Percentiles rank a stretch among this genome's conserved stretches.
Evolutionary conservation across 2,888 invertebrate species (phyloP).

Genomic region (Cerceris ruficornis): DNA sequence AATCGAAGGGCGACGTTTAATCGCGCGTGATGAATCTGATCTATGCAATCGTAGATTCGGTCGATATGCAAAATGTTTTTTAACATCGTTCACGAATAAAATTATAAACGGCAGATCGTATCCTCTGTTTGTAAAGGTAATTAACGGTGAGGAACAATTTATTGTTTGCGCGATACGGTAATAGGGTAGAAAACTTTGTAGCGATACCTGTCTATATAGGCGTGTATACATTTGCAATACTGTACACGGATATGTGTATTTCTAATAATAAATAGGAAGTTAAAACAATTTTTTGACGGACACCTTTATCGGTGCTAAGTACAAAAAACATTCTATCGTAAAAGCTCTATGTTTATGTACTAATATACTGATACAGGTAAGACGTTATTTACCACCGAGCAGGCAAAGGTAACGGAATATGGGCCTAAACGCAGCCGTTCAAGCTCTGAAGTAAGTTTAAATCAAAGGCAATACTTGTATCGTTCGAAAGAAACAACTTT

Average conservation of each 20-base stretch:
- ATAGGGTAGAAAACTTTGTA: no score
- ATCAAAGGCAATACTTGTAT: background rate
- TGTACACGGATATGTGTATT: no score
- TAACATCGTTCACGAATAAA: background rate
- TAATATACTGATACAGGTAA: constrained; percentile 60
- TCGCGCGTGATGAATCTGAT: constrained; percentile 19
- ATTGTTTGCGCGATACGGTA: no score
- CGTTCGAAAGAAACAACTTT: background rate
- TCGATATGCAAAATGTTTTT: constrained; percentile 7
- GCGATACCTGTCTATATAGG: no score
- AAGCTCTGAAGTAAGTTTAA: constrained; percentile 87
- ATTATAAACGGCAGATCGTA: no score
- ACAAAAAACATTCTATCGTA: no score
- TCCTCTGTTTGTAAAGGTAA: background rate
- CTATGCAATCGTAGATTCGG: constrained; percentile 20
- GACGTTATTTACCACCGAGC: constrained; percentile 23
- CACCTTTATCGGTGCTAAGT: no score
- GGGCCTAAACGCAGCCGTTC: constrained; percentile 90
- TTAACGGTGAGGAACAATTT: background rate
- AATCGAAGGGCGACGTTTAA: constrained; percentile 1
- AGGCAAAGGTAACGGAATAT: constrained; percentile 82
- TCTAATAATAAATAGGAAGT: no score
- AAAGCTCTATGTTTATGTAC: background rate
- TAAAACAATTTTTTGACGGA: no score
- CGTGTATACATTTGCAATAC: no score